phyloP scores from a whole-genome alignment of 2,888 invertebrate genomes.

The Eristalis intricaria region DNA sequence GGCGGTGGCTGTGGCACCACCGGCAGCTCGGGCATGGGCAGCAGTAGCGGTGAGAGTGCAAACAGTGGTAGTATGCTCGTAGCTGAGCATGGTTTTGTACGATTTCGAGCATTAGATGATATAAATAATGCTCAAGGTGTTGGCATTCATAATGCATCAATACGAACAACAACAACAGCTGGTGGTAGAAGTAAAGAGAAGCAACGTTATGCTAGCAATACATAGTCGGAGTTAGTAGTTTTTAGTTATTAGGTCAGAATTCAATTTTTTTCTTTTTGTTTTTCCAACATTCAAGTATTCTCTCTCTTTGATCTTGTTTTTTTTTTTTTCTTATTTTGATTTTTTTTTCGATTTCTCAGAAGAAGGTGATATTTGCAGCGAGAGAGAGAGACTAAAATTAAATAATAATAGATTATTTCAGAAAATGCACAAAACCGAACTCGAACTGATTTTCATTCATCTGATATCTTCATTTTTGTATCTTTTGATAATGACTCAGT shows the following conservation, averaged over 20 bases:
- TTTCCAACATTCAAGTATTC: background rate
- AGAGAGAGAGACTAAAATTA: background rate
- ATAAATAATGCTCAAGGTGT: conserved; percentile 75
- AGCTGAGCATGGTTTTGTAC: conserved; percentile 94
- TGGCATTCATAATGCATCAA: conserved; percentile 75
- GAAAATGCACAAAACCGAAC: too few relatives aligned
- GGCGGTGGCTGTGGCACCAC: conserved; percentile 63
- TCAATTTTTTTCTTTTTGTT: background rate
- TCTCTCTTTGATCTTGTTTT: background rate
- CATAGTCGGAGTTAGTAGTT: conserved; percentile 72
- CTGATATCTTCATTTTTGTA: background rate
- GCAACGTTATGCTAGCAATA: conserved; percentile 73
- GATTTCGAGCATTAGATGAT: conserved; percentile 89
- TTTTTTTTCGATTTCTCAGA: background rate
- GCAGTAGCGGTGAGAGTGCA: conserved; percentile 83
- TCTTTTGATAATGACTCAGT: background rate
- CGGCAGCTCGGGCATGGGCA: conserved; percentile 77
- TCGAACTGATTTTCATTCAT: background rate
- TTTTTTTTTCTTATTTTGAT: background rate
- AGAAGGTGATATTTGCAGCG: background rate
- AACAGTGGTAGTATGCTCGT: conserved; percentile 89
- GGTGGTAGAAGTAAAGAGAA: conserved; percentile 70
- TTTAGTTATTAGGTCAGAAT: conserved; percentile 53
- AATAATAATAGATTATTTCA: background rate
- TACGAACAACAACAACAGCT: conserved; percentile 71